These are phyloP conservation scores for Palloptera scutellata DNA, from an alignment of 2,888 invertebrate genomes.

Conservation along the genomic window DNA sequence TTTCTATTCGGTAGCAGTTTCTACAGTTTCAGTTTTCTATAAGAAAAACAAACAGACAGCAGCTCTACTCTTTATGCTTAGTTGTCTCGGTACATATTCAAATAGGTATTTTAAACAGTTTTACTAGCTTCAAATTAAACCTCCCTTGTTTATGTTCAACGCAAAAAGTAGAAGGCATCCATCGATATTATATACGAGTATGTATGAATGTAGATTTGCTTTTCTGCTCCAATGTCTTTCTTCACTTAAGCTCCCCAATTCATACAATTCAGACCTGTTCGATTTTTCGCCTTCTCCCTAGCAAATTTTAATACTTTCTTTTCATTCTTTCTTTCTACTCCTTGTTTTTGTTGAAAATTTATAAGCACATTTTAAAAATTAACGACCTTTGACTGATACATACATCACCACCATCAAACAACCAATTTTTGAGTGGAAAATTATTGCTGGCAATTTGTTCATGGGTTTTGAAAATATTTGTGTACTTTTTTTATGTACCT, in stretches of 20 bases:
- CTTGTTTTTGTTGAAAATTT: not conserved
- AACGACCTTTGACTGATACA: constrained; percentile 56
- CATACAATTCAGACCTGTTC: not conserved
- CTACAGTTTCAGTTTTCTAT: no score
- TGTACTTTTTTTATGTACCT: not conserved
- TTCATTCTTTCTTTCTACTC: not conserved
- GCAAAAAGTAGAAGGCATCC: no score
- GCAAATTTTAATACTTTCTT: not conserved
- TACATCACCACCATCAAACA: constrained; percentile 1
- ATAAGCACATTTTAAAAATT: constrained; percentile 50
- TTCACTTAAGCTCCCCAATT: not conserved
- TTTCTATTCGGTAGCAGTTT: no score
- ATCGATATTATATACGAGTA: no score
- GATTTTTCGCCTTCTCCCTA: not conserved
- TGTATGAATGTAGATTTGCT: not conserved
- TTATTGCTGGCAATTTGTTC: constrained; percentile 51
- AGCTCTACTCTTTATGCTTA: no score
- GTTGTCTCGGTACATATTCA: no score
- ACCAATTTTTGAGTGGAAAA: constrained; percentile 26
- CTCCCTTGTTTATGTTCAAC: no score
- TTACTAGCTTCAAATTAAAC: no score
- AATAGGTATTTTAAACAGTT: no score
- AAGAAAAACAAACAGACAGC: no score
- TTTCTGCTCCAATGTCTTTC: not conserved
- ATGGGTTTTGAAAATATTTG: constrained; percentile 19